Base-by-base conservation (phyloP, 2,888 invertebrate genomes). In the Cryptus armator region DNA sequence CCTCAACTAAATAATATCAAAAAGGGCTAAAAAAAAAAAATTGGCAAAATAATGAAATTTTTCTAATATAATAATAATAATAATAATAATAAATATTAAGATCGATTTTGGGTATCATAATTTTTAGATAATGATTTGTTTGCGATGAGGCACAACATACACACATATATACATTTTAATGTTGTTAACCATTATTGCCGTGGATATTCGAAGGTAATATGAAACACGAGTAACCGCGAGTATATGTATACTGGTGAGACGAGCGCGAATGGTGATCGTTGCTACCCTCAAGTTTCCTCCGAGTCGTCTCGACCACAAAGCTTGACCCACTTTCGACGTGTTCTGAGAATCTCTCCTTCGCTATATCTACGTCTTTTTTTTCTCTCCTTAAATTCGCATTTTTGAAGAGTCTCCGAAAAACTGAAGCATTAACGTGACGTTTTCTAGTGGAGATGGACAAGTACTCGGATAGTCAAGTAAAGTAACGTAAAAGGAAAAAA, bases 271-370 rank as follows among this genome's bases (percentile, higher is more conserved):
- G 37, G 53, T 53, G 53, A 71, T 53, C 70, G n/a, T 53, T 71
- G 32, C 16, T 19, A 71, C 53, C 37, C 70, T 53, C 53, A 19
- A 71, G 53, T 53, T 53, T 43, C 37, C 16, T 43, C 37, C 16
- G 16, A 71, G 53, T 37, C 37, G 32, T 71, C 70, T 71, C 71
- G 56, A 71, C 43, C 56, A 56, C 53, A 43, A 56, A 43, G 56
- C 71, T 71, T 56, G 71, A 71, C 71, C 56, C 56, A 71, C 32
- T 53, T 56, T 43, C 53, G n/a, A 12, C 56, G 32, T 19, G 14
- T 24, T 14, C 56, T 16, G 43, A 56, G 71, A 56, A 71, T 71
- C 24, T 53, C 56, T 56, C 29, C 43, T 56, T 53, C 53, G 37
- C 70, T 37, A 16, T 37, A 1, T 37, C 19, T 24, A 10, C 32